Percentiles rank a stretch among this genome's conserved stretches.
phyloP scores from a whole-genome alignment of 2,113 vertebrate genomes.

The Malurus alboscapulatus region DNA sequence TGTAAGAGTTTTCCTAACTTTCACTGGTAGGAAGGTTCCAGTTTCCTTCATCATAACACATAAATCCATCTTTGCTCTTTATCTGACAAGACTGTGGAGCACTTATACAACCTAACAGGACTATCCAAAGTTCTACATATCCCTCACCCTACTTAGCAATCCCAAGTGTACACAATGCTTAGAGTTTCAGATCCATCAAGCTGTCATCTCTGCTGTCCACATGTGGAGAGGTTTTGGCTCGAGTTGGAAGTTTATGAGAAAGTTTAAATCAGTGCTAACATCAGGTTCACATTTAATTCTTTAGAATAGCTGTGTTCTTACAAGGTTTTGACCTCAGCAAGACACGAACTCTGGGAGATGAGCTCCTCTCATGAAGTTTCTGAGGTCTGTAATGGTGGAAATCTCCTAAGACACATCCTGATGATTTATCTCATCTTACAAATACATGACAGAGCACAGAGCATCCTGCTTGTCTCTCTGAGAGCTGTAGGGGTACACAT shows the following conservation, averaged over 20 bases:
- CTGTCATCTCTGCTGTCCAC: not conserved
- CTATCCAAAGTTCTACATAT: not conserved
- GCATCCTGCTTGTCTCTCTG: not conserved
- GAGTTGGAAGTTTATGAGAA: not conserved
- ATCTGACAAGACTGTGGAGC: conserved; percentile 17
- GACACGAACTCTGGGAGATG: not conserved
- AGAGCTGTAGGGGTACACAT: not conserved
- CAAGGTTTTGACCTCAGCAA: conserved; percentile 28
- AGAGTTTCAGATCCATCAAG: conserved; percentile 50
- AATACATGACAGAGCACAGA: not conserved
- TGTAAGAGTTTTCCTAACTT: not conserved
- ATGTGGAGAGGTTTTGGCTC: conserved; percentile 24
- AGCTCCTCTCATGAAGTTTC: conserved; percentile 10
- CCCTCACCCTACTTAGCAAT: conserved; percentile 7
- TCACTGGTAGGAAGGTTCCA: not conserved
- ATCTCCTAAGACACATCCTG: not conserved
- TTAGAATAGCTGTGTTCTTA: not conserved
- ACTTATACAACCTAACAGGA: conserved; percentile 14
- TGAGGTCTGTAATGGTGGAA: not conserved
- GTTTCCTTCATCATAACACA: not conserved
- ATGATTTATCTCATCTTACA: not conserved
- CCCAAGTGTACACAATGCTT: not conserved
- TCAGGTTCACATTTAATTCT: conserved; percentile 35
- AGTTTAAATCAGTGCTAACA: conserved; percentile 52
- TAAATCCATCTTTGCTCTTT: conserved; percentile 25